Percentiles rank a stretch among this genome's conserved stretches.
These are phyloP conservation scores for Virgularia gustaviana DNA, from an alignment of 92 coral and sea anemone genomes.

Conservation along the genomic window DNA sequence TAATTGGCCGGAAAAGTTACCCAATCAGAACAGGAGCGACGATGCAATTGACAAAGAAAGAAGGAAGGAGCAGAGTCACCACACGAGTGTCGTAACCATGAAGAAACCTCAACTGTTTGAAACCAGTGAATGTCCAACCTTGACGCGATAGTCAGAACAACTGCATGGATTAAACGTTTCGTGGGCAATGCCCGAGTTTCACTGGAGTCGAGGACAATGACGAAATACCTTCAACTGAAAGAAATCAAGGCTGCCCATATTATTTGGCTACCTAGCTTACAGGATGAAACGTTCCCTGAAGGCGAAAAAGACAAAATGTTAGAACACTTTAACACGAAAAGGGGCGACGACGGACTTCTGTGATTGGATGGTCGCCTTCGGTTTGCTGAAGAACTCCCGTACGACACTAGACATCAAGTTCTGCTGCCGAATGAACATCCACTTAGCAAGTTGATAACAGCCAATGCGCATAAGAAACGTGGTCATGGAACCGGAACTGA, in stretches of 20 bases:
- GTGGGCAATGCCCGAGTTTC: conserved; percentile 31
- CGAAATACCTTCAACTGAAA: background rate
- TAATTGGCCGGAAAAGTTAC: conserved; percentile 41
- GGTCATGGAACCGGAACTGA: conserved; percentile 58
- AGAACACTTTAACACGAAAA: conserved; percentile 24
- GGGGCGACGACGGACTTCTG: conserved; percentile 39
- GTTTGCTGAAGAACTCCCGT: conserved; percentile 48
- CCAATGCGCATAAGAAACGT: conserved; percentile 36
- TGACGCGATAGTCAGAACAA: conserved; percentile 28
- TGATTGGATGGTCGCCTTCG: conserved; percentile 42
- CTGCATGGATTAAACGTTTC: conserved; percentile 49
- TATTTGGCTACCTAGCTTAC: conserved; percentile 23
- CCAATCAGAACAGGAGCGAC: conserved; percentile 12
- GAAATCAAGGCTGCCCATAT: conserved; percentile 27
- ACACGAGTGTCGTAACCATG: too few species aligned
- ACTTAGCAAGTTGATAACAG: conserved; percentile 35
- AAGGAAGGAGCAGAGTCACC: background rate
- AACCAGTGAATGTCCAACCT: conserved; percentile 32
- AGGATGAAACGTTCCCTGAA: conserved; percentile 19
- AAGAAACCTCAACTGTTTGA: conserved; percentile 16
- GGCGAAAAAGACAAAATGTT: conserved; percentile 30
- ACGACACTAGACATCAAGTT: conserved; percentile 43
- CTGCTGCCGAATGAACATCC: conserved; percentile 42
- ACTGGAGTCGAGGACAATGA: background rate
- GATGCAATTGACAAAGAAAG: conserved; percentile 1